Conservation (phyloP, 30 jellyfish, hydroid and myxozoan genomes). For the Aurelia aurita complex sp. Pacific region DNA sequence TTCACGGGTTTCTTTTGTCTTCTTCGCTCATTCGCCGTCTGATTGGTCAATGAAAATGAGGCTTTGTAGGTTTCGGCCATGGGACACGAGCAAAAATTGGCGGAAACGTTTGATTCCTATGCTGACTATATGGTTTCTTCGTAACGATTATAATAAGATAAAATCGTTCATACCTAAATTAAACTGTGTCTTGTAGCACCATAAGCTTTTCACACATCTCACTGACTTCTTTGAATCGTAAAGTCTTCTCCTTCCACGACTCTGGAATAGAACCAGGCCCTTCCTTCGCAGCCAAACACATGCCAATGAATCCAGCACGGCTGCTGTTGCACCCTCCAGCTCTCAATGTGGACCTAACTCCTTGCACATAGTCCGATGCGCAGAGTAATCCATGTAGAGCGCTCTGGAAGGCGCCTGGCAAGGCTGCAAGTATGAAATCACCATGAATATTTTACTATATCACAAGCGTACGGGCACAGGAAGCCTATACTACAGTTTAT, state of each 20-base stretch:
- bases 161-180: not conserved
- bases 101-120: too few species aligned
- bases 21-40: too few species aligned
- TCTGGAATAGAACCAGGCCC: conserved; percentile 33
- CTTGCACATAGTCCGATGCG: conserved; percentile 24
- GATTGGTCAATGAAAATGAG: too few species aligned
- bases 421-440: conserved; percentile 14
- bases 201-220: conserved; percentile 20
- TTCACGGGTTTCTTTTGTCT: too few species aligned
- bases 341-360: conserved; percentile 36
- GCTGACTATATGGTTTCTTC: too few species aligned
- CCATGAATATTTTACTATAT: not conserved
- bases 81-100: too few species aligned
- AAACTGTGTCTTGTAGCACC: conserved; percentile 5
- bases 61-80: too few species aligned
- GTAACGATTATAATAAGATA: not conserved
- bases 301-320: conserved; percentile 48
- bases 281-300: conserved; percentile 38
- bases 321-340: conserved; percentile 65
- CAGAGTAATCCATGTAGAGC: conserved; percentile 50
- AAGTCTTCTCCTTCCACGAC: conserved; percentile 24
- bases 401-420: conserved; percentile 59
- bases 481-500: too few species aligned
- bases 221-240: conserved; percentile 14
- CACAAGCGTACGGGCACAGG: not conserved